Evolutionary conservation across 2,113 vertebrate genomes (phyloP).

Genomic region (Rhombomys opimus): DNA sequence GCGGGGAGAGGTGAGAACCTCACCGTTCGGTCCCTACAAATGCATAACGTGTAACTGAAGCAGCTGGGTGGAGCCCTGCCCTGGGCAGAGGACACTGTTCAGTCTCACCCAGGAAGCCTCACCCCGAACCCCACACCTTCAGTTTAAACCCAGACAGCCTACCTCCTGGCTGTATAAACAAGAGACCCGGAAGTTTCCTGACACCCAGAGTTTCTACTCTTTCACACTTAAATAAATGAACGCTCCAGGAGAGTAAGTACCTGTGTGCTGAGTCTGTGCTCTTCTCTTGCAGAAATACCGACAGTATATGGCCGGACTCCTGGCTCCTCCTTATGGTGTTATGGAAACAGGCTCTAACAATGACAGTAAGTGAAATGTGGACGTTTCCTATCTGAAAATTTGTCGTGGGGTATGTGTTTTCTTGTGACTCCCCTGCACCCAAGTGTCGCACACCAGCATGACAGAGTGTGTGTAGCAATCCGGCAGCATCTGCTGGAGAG

Average conservation of each 20-base stretch:
- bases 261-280: conserved; percentile 72
- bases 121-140: not conserved
- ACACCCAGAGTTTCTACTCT: conserved; percentile 35
- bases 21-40: not conserved
- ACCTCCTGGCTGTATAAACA: conserved; percentile 50
- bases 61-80: not conserved
- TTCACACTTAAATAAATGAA: conserved; percentile 16
- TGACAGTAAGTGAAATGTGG: conserved; percentile 93
- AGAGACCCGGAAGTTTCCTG: not conserved
- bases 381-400: conserved; percentile 63
- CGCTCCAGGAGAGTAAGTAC: conserved; percentile 33
- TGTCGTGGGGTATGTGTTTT: conserved; percentile 45
- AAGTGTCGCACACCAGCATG: conserved; percentile 36
- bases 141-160: conserved; percentile 16
- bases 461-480: conserved; percentile 50
- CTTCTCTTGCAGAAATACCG: conserved; percentile 93
- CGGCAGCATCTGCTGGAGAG: not conserved
- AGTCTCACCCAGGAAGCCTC: not conserved
- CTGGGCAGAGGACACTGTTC: not conserved
- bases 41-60: not conserved
- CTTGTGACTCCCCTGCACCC: not conserved
- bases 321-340: conserved; percentile 97
- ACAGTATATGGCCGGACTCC: conserved; percentile 96
- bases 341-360: conserved; percentile 95
- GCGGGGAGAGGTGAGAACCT: not conserved